Conservation (phyloP, 2,113 vertebrate genomes). For the Tyto alba region DNA sequence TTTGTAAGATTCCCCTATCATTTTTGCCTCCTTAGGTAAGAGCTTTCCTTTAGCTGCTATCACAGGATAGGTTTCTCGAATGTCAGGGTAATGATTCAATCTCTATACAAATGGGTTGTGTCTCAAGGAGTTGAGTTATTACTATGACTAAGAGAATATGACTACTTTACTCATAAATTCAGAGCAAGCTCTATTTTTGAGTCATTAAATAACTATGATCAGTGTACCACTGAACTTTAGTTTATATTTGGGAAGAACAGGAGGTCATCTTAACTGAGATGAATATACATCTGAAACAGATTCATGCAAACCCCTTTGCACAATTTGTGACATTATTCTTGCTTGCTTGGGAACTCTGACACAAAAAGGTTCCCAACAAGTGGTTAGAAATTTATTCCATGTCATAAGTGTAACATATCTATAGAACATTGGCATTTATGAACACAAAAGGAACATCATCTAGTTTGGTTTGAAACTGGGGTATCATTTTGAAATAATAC, state of each 20-base stretch:
- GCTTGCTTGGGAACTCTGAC: background rate
- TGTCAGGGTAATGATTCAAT: background rate
- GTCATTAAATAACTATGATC: background rate
- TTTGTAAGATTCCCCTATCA: background rate
- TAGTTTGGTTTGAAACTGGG: background rate
- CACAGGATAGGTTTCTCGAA: background rate
- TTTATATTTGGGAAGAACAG: background rate
- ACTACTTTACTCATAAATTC: slow-evolving; percentile 9
- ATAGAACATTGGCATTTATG: background rate
- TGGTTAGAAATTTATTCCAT: background rate
- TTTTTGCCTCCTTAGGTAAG: background rate
- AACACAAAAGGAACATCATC: background rate
- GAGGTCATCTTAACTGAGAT: background rate
- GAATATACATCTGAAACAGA: background rate
- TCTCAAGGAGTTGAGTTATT: background rate
- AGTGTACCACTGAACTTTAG: background rate
- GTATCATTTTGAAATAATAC: background rate
- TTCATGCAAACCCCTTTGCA: background rate
- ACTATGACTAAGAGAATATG: background rate
- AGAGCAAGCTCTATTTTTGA: background rate
- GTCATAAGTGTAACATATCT: background rate
- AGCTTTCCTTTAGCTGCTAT: background rate
- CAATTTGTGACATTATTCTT: background rate
- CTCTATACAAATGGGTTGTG: background rate
- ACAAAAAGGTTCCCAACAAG: background rate